Base-by-base conservation (phyloP, 1,140 invertebrate genomes). In the Hetaerina americana region DNA sequence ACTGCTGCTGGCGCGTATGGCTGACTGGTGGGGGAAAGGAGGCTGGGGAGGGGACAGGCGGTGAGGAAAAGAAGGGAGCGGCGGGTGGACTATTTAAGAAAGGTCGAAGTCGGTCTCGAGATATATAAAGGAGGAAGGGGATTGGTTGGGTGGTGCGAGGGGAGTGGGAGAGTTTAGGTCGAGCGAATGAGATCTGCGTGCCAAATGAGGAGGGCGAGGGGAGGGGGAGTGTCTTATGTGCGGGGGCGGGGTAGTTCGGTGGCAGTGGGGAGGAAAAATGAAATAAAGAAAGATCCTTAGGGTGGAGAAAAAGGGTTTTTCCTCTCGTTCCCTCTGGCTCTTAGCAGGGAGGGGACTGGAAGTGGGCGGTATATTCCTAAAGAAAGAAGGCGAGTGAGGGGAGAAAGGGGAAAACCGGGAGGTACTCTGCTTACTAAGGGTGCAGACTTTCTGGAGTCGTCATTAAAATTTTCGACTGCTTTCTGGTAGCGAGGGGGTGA, bases 381-480 rank as follows among this genome's bases (percentile, higher is more conserved):
- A n/a, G n/a, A n/a, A n/a, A n/a, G n/a, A n/a, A n/a, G n/a, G n/a
- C n/a, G n/a, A n/a, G n/a, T n/a, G n/a, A n/a, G n/a, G n/a, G n/a
- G n/a, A n/a, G n/a, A n/a, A n/a, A n/a, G n/a, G 40, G 40, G 40
- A 12, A 57, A 18, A 57, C n/a, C n/a, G n/a, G n/a, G n/a, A n/a
- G n/a, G n/a, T n/a, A n/a, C n/a, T n/a, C 40, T 57, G 22, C 40
- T 57, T 57, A n/a, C 40, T 18, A 57, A 57, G 40, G 40, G 40
- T 57, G 40, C 40, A 57, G 40, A 57, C 40, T 57, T 10, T 57
- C 40, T 57, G 40, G 40, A 12, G 40, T n/a, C 40, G 40, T 57
- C 40, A 57, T 57, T 57, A 57, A 57, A 57, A 57, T 57, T 57
- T 57, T 57, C 40, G n/a, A n/a, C n/a, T n/a, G n/a, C n/a, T n/a